Evolutionary conservation across 1,140 invertebrate species (phyloP).

Genomic region (Rhyzopertha dominica): DNA sequence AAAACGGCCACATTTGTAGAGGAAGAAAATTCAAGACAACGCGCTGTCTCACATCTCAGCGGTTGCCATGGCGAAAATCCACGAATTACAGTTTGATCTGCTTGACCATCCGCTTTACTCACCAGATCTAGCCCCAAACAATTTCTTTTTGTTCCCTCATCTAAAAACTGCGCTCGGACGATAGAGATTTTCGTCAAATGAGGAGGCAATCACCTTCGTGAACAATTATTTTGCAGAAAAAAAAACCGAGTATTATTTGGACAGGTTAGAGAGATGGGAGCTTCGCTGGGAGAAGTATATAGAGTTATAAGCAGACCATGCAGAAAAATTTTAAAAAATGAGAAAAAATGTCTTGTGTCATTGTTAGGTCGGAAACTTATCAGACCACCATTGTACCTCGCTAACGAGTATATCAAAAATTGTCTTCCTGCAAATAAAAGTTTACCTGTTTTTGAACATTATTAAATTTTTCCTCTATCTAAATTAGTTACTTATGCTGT

Average conservation of each 20-base stretch:
- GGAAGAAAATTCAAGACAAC: constrained; percentile 38
- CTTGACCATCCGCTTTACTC: constrained; percentile 42
- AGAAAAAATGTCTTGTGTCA: constrained; percentile 13
- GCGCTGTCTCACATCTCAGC: constrained; percentile 30
- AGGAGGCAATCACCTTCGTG: constrained; percentile 21
- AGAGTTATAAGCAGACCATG: constrained; percentile 24
- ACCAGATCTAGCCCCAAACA: constrained; percentile 36
- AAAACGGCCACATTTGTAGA: constrained; percentile 35
- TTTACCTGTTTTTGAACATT: too few species aligned
- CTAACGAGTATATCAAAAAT: too few species aligned
- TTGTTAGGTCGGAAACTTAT: constrained; percentile 17
- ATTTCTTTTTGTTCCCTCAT: constrained; percentile 18
- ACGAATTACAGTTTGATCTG: constrained; percentile 43
- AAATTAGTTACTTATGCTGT: too few species aligned
- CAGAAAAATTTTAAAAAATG: constrained; percentile 24
- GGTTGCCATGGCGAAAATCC: constrained; percentile 39
- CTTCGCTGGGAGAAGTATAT: constrained; percentile 27
- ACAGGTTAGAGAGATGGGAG: constrained; percentile 21
- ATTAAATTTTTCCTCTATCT: too few species aligned
- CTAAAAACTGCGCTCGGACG: constrained; percentile 27
- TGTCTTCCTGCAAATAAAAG: too few species aligned
- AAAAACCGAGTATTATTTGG: constrained; percentile 18
- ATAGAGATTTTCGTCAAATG: constrained; percentile 31
- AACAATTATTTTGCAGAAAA: constrained; percentile 29
- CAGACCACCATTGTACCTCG: constrained; percentile 8